Evolutionary conservation across 1,140 invertebrate genomes (phyloP), one percentile per base, ranked within the genome.

Genomic region (Leptopilina clavipes): DNA sequence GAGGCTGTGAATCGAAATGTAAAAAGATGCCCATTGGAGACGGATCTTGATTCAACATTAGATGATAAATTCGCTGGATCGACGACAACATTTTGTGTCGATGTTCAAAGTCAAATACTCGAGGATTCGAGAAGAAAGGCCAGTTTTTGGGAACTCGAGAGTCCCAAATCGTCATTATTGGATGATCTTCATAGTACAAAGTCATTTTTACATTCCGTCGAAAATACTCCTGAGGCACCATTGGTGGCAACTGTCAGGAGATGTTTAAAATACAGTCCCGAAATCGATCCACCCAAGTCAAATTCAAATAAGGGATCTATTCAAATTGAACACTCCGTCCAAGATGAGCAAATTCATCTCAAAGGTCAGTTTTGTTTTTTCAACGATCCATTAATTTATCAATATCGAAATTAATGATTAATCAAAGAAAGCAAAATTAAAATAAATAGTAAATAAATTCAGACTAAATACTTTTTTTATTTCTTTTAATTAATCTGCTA

Each of bases 181-280:
- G 90, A 91, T 44, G 89, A 89, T 44, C 84, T 89, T 74, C 86
- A 86, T 5, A 90, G 85, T 19, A 87, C 87, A 3, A 89, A 89
- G 43, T 90, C 89, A 11, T 88, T 89, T 71, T 54, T 84, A n/a
- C 86, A 85, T 70, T 88, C 87, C 3, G 76, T 85, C 2, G 84
- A 78, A 8, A 84, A 86, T 40, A 91, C 89, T 0, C 89, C 89
- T 1, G 90, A 91, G 37, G 85, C 89, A 0, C 90, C 90, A 0
- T 74, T 91, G 17, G 85, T 90, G 1, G 89, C 89, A 0, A 91
- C 90, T 17, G 90, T 91, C 19, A 82, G 90, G 52, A 85, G 90
- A 22, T 91, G 90, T 56, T 78, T 91, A n/a, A 90, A 90, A 70
- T 91, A 89, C 44, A 91, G 90, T 76, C 90, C 90, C 2, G 90